Conservation (phyloP, 2,113 vertebrate species). For the Daubentonia madagascariensis region DNA sequence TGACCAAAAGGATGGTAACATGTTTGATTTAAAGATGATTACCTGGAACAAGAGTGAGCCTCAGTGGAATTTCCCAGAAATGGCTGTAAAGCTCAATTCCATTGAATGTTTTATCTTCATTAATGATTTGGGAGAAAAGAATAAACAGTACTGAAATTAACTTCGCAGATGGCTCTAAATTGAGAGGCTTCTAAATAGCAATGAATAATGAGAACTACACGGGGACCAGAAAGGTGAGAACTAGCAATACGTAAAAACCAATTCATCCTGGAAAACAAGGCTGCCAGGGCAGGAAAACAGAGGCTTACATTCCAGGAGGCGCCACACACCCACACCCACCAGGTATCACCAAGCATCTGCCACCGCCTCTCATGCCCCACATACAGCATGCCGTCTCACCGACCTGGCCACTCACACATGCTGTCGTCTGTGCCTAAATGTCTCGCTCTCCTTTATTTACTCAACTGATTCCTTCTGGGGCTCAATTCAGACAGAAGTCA, state of each 20-base stretch:
- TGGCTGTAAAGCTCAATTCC: constrained; percentile 45
- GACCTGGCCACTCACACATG: not conserved
- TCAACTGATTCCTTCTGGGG: not conserved
- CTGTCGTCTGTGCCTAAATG: not conserved
- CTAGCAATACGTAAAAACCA: not conserved
- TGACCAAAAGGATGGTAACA: not conserved
- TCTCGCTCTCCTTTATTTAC: too few relatives aligned
- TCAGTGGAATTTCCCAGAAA: constrained; percentile 41
- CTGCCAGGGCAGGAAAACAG: not conserved
- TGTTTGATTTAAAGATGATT: constrained; percentile 27
- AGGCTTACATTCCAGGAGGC: not conserved
- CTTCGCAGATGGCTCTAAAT: constrained; percentile 79
- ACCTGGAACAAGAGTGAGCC: not conserved
- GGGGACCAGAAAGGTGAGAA: constrained; percentile 43
- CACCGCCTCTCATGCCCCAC: rapidly evolving
- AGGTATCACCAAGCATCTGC: not conserved
- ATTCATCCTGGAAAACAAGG: not conserved
- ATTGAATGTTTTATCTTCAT: constrained; percentile 60
- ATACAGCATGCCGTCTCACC: rapidly evolving
- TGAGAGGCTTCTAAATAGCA: constrained; percentile 75
- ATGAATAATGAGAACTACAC: constrained; percentile 75
- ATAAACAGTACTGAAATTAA: constrained; percentile 77
- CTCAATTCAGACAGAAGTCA: not conserved
- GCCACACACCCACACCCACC: rapidly evolving
- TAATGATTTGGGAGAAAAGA: constrained; percentile 68